Conservation (phyloP, 2,113 vertebrate species). For the Gymnobelideus leadbeateri region DNA sequence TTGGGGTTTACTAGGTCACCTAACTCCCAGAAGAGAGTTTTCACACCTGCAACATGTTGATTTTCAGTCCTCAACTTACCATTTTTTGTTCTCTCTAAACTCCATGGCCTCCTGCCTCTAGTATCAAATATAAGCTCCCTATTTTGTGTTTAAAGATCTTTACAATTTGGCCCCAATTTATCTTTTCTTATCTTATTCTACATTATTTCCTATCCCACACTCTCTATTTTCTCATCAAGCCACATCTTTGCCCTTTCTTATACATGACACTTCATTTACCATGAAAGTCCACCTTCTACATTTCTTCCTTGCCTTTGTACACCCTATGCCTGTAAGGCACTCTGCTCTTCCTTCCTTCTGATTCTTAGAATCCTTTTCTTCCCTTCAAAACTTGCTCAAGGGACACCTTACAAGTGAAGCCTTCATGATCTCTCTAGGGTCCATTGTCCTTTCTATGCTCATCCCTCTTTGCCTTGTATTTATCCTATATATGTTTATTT, state of each 20-base stretch:
- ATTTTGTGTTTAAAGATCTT: too few species aligned
- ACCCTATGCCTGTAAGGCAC: background rate
- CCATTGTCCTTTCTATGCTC: background rate
- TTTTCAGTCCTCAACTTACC: too few species aligned
- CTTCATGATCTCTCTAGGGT: background rate
- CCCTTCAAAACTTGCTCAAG: background rate
- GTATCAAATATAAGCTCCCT: too few species aligned
- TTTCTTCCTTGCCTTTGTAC: background rate
- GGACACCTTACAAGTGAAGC: background rate
- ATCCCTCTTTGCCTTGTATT: background rate
- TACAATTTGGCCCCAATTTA: background rate
- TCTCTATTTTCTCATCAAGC: background rate
- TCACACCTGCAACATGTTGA: too few species aligned
- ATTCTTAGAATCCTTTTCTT: background rate
- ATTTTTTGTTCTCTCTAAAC: too few species aligned
- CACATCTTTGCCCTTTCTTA: background rate
- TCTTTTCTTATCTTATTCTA: background rate
- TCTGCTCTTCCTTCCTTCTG: background rate
- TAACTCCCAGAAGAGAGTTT: too few species aligned
- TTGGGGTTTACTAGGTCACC: too few species aligned
- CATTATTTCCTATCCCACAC: background rate
- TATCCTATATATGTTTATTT: background rate
- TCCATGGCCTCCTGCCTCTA: too few species aligned
- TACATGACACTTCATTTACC: background rate
- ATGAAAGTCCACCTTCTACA: background rate